Evolutionary conservation across 2,113 vertebrate genomes (phyloP).

Genomic region (Crotalus helleri): DNA sequence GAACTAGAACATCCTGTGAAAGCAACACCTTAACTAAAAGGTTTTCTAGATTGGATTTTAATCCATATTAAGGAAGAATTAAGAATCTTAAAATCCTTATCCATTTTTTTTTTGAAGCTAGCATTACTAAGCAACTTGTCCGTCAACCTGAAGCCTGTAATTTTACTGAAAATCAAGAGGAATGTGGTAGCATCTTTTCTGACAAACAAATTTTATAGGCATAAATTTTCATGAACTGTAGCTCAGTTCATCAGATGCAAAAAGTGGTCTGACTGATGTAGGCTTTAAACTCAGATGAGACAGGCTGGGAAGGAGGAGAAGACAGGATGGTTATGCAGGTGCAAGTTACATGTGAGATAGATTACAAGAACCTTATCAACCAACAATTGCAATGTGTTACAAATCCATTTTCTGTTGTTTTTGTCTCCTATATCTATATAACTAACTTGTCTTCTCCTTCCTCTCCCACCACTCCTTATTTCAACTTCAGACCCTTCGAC

Average conservation of each 20-base stretch:
- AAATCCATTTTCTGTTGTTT: neutral
- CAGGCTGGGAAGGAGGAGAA: neutral
- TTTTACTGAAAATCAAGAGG: neutral
- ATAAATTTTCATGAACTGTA: neutral
- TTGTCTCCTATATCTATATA: neutral
- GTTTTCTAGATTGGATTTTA: neutral
- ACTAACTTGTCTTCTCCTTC: neutral
- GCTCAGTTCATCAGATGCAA: neutral
- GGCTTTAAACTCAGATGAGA: neutral
- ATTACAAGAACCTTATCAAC: neutral
- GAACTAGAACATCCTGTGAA: neutral
- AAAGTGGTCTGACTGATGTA: neutral
- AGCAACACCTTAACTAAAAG: neutral
- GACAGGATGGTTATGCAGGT: neutral
- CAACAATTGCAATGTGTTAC: neutral
- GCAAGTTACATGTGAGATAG: too few species aligned
- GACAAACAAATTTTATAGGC: neutral
- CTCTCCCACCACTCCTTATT: neutral
- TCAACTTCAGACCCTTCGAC: neutral
- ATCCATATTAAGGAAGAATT: neutral
- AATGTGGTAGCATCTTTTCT: neutral
- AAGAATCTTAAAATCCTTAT: neutral
- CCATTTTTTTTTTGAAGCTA: neutral
- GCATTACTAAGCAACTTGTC: neutral
- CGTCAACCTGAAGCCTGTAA: neutral